Evolutionary conservation across 2,113 vertebrate genomes (phyloP), one percentile per base, ranked within the genome.

Genomic region (Oncorhynchus gorbuscha): DNA sequence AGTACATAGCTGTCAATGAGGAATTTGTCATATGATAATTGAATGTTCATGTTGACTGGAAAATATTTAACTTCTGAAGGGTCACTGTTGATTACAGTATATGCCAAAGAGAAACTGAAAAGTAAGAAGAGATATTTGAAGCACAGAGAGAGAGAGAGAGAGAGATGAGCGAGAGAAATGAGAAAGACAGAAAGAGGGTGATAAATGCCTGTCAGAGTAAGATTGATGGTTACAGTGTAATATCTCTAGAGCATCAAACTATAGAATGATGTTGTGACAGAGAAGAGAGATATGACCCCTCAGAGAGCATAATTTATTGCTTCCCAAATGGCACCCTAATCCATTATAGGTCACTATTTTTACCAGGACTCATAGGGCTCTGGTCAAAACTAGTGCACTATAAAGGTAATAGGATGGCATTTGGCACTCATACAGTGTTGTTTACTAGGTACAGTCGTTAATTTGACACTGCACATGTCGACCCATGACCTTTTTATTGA

Each of bases 401-500:
- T 45, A 45, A 45, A 45, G 39, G 39, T 9, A 45, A 45, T 45
- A 45, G 39, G 39, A 12, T 0, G 39, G 2, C 9, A 45, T 55
- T 55, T 18, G 51, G 51, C 13, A 55, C 4, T 3, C 51, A 18
- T 14, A 0, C 16, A 18, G 51, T 55, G 12, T 55, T 0, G 1
- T 55, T 55, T 55, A 18, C 16, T 55, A 18, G 51, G 16, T 55
- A 55, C 13, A 55, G 51, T 18, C 5, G 0, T 55, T 26, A 67
- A 72, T 11, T 8, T 64, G 8, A 39, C 55, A 48, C 48, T 45
- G 9, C 48, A 12, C 35, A 45, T 12, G 39, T 28, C 78, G 4
- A 86, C 82, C 78, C 49, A 28, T 83, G 55, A 84, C 83, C 80
- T 84, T 71, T 81, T 22, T 55, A 80, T 71, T 35, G 67, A 76